phyloP scores from a whole-genome alignment of 2,113 vertebrate genomes.

The Noctilio leporinus region DNA sequence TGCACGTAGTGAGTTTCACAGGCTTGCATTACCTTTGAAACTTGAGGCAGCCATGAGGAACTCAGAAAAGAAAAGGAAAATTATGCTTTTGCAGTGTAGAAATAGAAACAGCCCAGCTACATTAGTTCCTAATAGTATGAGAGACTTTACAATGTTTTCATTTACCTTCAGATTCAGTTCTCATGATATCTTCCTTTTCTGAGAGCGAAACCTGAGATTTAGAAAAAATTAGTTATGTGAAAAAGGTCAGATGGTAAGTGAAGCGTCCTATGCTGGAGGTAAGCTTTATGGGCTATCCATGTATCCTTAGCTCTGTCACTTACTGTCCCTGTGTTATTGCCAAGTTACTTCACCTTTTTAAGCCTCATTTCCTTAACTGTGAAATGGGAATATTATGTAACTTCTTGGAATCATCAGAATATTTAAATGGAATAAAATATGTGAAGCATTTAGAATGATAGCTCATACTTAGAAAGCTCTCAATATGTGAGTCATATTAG shows the following conservation, averaged over 20 bases:
- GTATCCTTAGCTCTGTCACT: background rate
- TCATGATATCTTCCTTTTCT: background rate
- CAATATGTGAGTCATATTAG: background rate
- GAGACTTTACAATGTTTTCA: background rate
- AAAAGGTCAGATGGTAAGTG: background rate
- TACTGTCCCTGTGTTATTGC: rapidly evolving
- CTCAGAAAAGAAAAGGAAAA: background rate
- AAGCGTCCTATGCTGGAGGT: background rate
- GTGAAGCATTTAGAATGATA: background rate
- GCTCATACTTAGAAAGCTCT: background rate
- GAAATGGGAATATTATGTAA: background rate
- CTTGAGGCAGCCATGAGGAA: background rate
- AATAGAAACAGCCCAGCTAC: background rate
- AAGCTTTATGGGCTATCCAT: rapidly evolving
- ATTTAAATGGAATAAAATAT: background rate
- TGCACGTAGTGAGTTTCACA: background rate
- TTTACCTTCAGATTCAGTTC: background rate
- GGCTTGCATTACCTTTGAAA: background rate
- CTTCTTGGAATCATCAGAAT: background rate
- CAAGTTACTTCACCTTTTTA: background rate
- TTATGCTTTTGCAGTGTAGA: background rate
- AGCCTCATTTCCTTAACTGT: background rate
- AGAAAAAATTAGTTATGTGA: background rate
- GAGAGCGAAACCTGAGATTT: background rate
- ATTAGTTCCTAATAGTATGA: background rate